Evolutionary conservation across 2,888 invertebrate genomes (phyloP), one percentile per base, ranked within the genome.

Genomic region (Chrysodeixis includens): DNA sequence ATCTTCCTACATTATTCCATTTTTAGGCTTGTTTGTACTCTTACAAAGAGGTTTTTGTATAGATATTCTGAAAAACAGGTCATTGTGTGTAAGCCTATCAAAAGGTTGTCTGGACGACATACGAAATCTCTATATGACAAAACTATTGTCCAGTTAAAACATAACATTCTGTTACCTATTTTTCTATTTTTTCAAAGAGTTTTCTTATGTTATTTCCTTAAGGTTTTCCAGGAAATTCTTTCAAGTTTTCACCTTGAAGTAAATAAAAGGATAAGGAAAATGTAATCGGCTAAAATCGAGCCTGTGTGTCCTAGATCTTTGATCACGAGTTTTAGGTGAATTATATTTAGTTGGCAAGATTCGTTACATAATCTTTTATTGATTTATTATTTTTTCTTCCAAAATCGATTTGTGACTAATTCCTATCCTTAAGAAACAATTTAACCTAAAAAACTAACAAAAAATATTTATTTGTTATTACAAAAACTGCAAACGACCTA

Each of bases 11-110:
- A 18, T 10, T 10, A 20, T 49, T 49, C 20, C 1, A 46, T 49
- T 49, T 18, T 49, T 49, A 10, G 46, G 10, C 10, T 18, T 49
- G 9, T 49, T 49, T 49, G 46, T 49, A 49, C 18, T 10, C 9
- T 40, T 40, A 49, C 46, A 49, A 49, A 16, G 20, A 18, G n/a
- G 18, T 9, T 20, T 20, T 49, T 49, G 46, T 49, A 10, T 20
- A 20, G 18, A 49, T 49, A 49, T 49, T 49, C 20, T 10, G 20
- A 10, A 20, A 18, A 44, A 18, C 46, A 46, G 46, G 10, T 16
- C 46, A 46, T 46, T 46, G 46, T 46, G 9, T 46, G 46, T 49
- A 49, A 20, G 18, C 10, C 46, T 20, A 12, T 49, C 46, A 49
- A 49, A 49, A 49, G 46, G 10, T n/a, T 35, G 10, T 49, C 46